Evolutionary conservation across 2,797 vertebrate species (phyloP), one percentile per base, ranked within the genome.

Genomic region (Chrosomus eos): DNA sequence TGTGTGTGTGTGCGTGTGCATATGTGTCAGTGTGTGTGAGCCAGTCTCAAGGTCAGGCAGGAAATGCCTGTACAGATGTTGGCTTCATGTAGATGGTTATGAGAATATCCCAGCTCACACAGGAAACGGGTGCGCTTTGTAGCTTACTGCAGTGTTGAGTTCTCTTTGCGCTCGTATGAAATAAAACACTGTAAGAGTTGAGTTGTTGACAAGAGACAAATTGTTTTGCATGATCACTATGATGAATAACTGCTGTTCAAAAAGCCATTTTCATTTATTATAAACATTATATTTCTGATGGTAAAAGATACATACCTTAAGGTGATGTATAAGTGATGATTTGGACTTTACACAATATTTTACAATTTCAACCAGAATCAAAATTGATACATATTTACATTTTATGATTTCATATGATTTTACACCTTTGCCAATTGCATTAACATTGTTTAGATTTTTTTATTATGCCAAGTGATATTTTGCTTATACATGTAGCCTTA

Each of bases 51-150:
- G 87, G 80, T 80, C 72, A 84, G 78, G 28, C 72, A 88, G 87
- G 87, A 88, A 88, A 86, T 77, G 73, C 45, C 78, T 84, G 67
- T 84, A 48, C 82, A 80, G 76, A 77, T 88, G 81, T 76, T 86
- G 71, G 77, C 48, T 36, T 84, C 66, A 43, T 88, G 23, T 72
- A 66, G 58, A 70, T 16, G 51, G 58, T 45, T 76, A 53, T 84
- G 73, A 84, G 85, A 81, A 23, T 73, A 62, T 73, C 70, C 68
- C 55, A 62, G 70, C 70, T 19, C 70, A 62, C 55, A 73, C 80
- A 82, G 80, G 80, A 82, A 82, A 82, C 8, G 80, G 19, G 38
- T 82, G 68, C 9, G 3, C 80, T 82, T 82, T 82, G 80, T 73
- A 82, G 55, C 80, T 82, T 64, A 48, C 74, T 48, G 55, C 55